Base-by-base conservation (phyloP, 2,888 invertebrate species). In the Adelphocoris suturalis region DNA sequence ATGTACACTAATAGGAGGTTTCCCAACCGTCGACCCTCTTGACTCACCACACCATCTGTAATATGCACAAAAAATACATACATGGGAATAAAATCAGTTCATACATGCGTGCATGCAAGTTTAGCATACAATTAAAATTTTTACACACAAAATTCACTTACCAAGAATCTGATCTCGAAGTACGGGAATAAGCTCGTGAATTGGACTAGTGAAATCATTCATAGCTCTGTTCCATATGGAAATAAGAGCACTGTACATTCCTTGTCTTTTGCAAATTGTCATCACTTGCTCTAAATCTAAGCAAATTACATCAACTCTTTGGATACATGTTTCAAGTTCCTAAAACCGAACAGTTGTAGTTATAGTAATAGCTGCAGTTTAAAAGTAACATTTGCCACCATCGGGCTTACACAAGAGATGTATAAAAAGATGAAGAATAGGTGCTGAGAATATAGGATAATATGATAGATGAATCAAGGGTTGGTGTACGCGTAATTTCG, bases 1-100 rank as follows among this genome's bases (percentile, higher is more conserved):
- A 97, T 95, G 93, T 98, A 98, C 2, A 98, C 97, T 86, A 98
- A 94, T 91, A 98, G 93, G 91, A 97, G 97, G 92, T 98, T 97
- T 11, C 98, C 98, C 78, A 97, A 94, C 92, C 94, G 94, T 91
- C 96, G 89, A 28, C 89, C 90, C 61, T 90, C 90, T 27, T 84
- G 57, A 75, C 90, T 93, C 37, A 90, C 91, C 11, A 78, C 90
- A 55, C 82, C 52, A 55, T 80, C 88, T 88, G 76, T 11, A 85
- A 57, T 23, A 46, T 47, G 16, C n/a, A 14, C 19, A 55, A 61
- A 57, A 61, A 37, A 37, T 4, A 37, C 37, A 37, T 7, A 37
- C 37, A 37, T 37, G 37, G 3, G 7, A 2, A 37, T 37, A 37
- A 37, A 37, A 37, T 37, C 2, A 37, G n/a, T n/a, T n/a, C n/a